Evolutionary conservation across 2,113 vertebrate species (phyloP).

Genomic region (Corydoras maculifer): DNA sequence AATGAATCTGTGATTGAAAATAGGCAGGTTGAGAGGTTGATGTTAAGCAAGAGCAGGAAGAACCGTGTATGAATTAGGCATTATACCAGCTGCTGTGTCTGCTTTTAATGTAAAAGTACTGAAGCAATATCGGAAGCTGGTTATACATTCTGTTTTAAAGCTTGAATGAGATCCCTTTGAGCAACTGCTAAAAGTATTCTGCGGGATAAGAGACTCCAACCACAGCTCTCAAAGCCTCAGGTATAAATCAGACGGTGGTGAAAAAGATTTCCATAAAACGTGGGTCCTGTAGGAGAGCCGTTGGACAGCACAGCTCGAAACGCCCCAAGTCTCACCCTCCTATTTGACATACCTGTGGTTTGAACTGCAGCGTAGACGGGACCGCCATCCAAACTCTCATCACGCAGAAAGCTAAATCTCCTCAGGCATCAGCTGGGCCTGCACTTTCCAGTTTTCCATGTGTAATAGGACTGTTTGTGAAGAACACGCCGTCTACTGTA

Average conservation of each 20-base stretch:
- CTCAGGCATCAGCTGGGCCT: slow-evolving; percentile 47
- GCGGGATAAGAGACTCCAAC: slow-evolving; percentile 30
- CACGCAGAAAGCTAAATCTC: slow-evolving; percentile 51
- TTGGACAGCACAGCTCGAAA: slow-evolving; percentile 56
- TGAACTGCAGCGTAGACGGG: slow-evolving; percentile 58
- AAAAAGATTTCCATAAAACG: slow-evolving; percentile 55
- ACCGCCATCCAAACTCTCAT: slow-evolving; percentile 40
- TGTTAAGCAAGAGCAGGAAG: not conserved
- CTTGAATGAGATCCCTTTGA: slow-evolving; percentile 32
- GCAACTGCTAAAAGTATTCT: slow-evolving; percentile 35
- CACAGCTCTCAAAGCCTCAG: slow-evolving; percentile 29
- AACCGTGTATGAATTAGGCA: slow-evolving; percentile 19
- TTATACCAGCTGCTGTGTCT: slow-evolving; percentile 1
- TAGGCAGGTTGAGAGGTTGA: too few relatives aligned
- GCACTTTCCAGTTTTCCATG: slow-evolving; percentile 40
- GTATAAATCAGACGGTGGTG: slow-evolving; percentile 54
- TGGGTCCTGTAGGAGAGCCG: slow-evolving; percentile 47
- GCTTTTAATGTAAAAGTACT: slow-evolving; percentile 15
- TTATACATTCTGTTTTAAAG: slow-evolving; percentile 34
- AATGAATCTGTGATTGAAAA: too few relatives aligned
- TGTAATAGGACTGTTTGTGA: slow-evolving; percentile 52
- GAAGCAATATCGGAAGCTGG: slow-evolving; percentile 19
- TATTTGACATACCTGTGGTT: slow-evolving; percentile 68
- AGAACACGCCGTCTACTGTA: slow-evolving; percentile 38
- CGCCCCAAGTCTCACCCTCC: slow-evolving; percentile 57